Evolutionary conservation across 1,140 invertebrate genomes (phyloP), one percentile per base, ranked within the genome.

Genomic region (Caenorhabditis briggsae): DNA sequence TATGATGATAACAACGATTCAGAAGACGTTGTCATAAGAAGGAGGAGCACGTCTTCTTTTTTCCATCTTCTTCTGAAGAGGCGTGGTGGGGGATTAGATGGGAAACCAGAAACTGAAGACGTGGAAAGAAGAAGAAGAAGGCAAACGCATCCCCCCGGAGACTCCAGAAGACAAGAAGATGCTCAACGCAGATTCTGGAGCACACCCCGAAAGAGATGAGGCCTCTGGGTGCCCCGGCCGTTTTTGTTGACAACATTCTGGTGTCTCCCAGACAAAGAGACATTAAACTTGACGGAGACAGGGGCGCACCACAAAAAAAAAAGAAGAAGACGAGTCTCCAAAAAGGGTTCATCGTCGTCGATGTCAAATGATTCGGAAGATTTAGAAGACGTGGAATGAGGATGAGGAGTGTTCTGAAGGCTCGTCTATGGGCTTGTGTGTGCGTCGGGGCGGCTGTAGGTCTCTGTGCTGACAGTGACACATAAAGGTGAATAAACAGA

Each of bases 401-500:
- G 20, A 25, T 11, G 59, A 61, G n/a, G 59, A 58, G n/a, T n/a
- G n/a, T n/a, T n/a, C 56, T 58, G n/a, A n/a, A 18, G 18, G 16
- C 56, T 58, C 56, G 16, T n/a, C 2, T 20, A 8, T 18, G 0
- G 56, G 8, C 18, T 18, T 8, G 18, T 58, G 16, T 18, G 16
- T 8, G 56, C 16, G 65, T 41, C 41, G 0, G 65, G 5, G 9
- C 41, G 12, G 65, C 5, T 46, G 23, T 12, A n/a, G 61, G 41
- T 46, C 46, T 6, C n/a, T 25, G 33, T 23, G 43, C 70, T 78
- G 70, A 78, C 70, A 78, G 70, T 78, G 70, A 78, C 65, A 70
- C 65, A 70, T 70, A 70, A 78, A 78, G 70, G 70, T 78, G 70
- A 78, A 78, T 78, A 78, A 78, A 78, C 70, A 78, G 70, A 78